Conservation (phyloP, 2,888 invertebrate species). For the Heliconius charithonia region DNA sequence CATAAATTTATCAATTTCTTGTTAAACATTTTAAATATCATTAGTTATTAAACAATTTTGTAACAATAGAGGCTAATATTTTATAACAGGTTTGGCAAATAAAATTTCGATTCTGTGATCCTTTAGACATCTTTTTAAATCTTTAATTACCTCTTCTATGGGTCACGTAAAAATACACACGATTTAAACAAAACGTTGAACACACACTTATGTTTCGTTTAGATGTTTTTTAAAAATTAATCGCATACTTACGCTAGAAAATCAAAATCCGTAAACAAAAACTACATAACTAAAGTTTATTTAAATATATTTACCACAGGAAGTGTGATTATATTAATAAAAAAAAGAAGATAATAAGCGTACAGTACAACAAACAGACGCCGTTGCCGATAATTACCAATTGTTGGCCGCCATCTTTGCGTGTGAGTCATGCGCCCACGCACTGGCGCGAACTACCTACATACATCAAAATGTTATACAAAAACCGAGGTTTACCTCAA, state of each 20-base stretch:
- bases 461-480: conserved; percentile 38
- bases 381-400: conserved; percentile 67
- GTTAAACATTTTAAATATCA: neutral
- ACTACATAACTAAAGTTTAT: conserved; percentile 6
- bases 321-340: conserved; percentile 36
- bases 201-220: neutral
- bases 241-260: no score
- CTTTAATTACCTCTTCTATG: no score
- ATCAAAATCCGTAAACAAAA: neutral
- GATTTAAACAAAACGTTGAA: no score
- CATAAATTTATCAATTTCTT: neutral
- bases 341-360: conserved; percentile 39
- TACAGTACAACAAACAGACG: conserved; percentile 47
- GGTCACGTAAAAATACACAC: neutral
- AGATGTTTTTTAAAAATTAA: neutral
- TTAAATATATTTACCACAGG: conserved; percentile 28
- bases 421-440: conserved; percentile 70
- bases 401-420: conserved; percentile 70
- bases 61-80: no score
- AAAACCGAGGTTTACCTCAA: conserved; percentile 39
- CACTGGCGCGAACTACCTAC: conserved; percentile 52
- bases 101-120: no score
- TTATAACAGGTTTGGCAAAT: no score
- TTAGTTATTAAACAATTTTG: neutral
- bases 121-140: no score